Evolutionary conservation across 2,797 vertebrate genomes (phyloP).

Genomic region (Microctenopoma stevenorrisi): DNA sequence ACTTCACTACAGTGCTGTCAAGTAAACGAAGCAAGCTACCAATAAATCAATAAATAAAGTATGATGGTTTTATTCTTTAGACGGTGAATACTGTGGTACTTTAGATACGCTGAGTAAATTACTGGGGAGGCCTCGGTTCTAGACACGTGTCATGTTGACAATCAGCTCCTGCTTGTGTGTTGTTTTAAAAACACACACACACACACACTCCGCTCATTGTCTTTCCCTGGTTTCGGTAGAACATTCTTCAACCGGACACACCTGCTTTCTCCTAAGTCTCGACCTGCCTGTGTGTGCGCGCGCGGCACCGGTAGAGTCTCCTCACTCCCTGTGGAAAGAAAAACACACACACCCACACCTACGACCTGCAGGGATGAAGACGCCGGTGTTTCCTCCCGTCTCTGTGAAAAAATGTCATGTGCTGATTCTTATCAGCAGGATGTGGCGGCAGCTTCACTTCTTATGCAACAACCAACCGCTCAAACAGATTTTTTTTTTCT

Average conservation of each 20-base stretch:
- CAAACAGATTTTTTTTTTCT: no score
- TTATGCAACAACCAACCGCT: no score
- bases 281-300: slow-evolving; percentile 40
- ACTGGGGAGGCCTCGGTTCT: not conserved
- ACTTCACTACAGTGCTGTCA: no score
- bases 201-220: not conserved
- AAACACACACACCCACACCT: slow-evolving; percentile 41
- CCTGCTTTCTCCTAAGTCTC: slow-evolving; percentile 37
- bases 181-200: not conserved
- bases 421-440: not conserved
- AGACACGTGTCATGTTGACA: not conserved
- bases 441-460: not conserved
- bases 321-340: slow-evolving; percentile 26
- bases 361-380: not conserved
- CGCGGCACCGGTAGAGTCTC: not conserved
- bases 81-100: no score
- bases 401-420: not conserved
- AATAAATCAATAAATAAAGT: no score
- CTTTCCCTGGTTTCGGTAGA: slow-evolving; percentile 55
- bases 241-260: slow-evolving; percentile 61
- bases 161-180: not conserved
- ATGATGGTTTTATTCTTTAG: no score
- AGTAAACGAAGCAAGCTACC: no score
- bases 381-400: slow-evolving; percentile 6
- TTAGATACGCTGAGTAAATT: no score